These are phyloP conservation scores for Drosophila gunungcola DNA, from an alignment of 1,140 invertebrate genomes.

Conservation along the genomic window DNA sequence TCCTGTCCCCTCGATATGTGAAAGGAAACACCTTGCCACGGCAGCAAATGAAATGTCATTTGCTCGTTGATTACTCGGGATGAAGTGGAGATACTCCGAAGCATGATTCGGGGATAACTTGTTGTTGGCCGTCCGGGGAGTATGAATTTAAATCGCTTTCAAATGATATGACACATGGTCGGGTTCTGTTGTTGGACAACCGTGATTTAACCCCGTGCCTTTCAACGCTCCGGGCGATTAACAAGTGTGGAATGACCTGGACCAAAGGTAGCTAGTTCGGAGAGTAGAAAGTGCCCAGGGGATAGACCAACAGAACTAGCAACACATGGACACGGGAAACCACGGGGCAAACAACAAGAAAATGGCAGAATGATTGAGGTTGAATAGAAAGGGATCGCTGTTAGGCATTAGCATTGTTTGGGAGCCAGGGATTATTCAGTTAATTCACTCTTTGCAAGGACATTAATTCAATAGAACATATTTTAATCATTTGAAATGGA, in stretches of 20 bases:
- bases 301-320: conserved; percentile 10
- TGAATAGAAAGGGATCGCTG: background rate
- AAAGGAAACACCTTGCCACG: conserved; percentile 45
- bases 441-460: background rate
- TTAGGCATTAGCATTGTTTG: conserved; percentile 20
- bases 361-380: conserved; percentile 34
- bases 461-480: conserved; percentile 11
- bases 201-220: conserved; percentile 22
- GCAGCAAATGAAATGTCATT: conserved; percentile 50
- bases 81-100: conserved; percentile 1
- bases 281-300: conserved; percentile 5
- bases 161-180: conserved; percentile 38
- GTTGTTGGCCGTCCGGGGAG: background rate
- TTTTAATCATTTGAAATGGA: background rate
- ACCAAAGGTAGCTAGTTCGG: background rate
- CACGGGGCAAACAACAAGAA: conserved; percentile 32
- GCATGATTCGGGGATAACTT: conserved; percentile 8
- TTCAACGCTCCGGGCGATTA: conserved; percentile 44
- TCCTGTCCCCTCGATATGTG: conserved; percentile 27
- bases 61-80: conserved; percentile 14
- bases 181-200: conserved; percentile 17
- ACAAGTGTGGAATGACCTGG: conserved; percentile 36
- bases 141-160: conserved; percentile 51
- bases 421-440: conserved; percentile 1
- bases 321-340: conserved; percentile 40